These are phyloP conservation scores for Uloborus plumipes DNA, from an alignment of 2,888 invertebrate species.

Conservation along the genomic window DNA sequence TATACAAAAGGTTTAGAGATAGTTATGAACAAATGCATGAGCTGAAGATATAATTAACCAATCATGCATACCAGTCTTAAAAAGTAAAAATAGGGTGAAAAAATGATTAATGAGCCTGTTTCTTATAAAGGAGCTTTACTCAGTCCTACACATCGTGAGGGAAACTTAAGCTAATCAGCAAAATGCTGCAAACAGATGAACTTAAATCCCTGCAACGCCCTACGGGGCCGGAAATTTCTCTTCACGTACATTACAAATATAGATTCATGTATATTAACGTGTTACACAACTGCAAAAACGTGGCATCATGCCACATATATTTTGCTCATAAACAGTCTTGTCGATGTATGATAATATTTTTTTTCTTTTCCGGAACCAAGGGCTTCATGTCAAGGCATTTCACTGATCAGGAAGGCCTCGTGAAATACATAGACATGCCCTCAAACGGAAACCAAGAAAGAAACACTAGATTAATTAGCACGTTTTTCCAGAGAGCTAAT, in stretches of 20 bases:
- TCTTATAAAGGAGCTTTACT: no score
- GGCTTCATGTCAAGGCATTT: slow-evolving; percentile 39
- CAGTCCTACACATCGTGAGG: no score
- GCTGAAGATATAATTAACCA: no score
- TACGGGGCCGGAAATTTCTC: slow-evolving; percentile 31
- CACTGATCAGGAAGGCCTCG: not conserved
- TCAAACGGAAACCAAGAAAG: slow-evolving; percentile 25
- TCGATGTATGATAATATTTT: slow-evolving; percentile 53
- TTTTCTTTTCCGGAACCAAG: slow-evolving; percentile 12
- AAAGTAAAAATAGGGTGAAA: no score
- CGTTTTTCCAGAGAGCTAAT: slow-evolving; percentile 30
- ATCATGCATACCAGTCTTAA: no score
- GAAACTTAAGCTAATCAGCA: no score
- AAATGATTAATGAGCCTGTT: no score
- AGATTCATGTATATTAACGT: slow-evolving; percentile 31
- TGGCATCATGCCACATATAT: slow-evolving; percentile 37
- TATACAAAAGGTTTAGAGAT: no score
- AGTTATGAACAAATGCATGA: no score
- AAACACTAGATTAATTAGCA: slow-evolving; percentile 21
- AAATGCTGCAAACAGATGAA: no score
- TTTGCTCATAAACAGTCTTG: slow-evolving; percentile 33
- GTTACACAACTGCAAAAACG: slow-evolving; percentile 15
- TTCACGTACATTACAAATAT: slow-evolving; percentile 52
- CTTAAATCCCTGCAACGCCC: no score
- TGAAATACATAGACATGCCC: slow-evolving; percentile 35